Conservation (phyloP, 2,888 invertebrate genomes). For the Sesia apiformis region DNA sequence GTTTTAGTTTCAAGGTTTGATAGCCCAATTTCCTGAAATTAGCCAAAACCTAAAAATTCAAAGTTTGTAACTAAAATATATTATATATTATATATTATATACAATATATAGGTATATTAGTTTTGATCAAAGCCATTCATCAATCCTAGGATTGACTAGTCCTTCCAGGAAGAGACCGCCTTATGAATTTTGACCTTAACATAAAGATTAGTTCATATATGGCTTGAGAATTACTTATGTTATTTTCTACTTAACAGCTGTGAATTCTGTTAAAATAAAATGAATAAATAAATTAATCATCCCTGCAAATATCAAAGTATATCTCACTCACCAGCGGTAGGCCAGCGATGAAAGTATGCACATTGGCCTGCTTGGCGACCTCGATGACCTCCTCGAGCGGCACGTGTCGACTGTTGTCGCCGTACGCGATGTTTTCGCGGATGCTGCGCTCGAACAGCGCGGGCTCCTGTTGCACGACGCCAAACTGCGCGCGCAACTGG, state of each 20-base stretch:
- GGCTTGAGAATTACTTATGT: background rate
- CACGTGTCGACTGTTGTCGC: slow-evolving; percentile 78
- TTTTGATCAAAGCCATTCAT: too few relatives aligned
- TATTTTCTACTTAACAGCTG: background rate
- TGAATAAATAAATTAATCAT: background rate
- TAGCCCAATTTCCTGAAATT: too few relatives aligned
- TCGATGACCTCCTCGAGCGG: slow-evolving; percentile 80
- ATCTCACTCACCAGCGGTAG: slow-evolving; percentile 74
- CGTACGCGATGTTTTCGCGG: slow-evolving; percentile 90
- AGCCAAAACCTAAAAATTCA: too few relatives aligned
- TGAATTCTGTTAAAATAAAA: background rate
- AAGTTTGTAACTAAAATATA: too few relatives aligned
- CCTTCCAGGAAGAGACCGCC: too few relatives aligned
- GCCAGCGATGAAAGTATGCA: slow-evolving; percentile 81
- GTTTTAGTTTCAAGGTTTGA: too few relatives aligned
- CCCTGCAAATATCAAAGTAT: slow-evolving; percentile 3
- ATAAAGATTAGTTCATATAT: background rate
- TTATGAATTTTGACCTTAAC: too few relatives aligned
- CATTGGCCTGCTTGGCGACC: slow-evolving; percentile 83
- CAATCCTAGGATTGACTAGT: too few relatives aligned
- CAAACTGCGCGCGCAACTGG: slow-evolving; percentile 80
- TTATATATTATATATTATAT: too few relatives aligned
- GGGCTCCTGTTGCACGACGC: slow-evolving; percentile 89
- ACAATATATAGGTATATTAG: too few relatives aligned
- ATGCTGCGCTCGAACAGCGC: slow-evolving; percentile 86